Evolutionary conservation across 2,113 vertebrate genomes (phyloP).

Genomic region (Bos javanicus): DNA sequence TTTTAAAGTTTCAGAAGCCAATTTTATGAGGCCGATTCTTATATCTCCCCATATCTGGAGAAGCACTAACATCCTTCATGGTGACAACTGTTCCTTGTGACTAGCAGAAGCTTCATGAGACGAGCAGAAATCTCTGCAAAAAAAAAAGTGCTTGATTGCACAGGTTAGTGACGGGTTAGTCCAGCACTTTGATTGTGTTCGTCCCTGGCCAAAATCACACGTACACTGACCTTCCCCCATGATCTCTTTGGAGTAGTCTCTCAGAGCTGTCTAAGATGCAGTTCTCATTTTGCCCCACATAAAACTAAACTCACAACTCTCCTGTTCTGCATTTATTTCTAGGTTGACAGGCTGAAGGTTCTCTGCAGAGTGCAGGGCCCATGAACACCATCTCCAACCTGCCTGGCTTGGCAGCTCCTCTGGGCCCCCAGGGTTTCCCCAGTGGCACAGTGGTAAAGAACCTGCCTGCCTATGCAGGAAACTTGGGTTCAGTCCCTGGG

Average conservation of each 20-base stretch:
- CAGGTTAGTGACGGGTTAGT: no score
- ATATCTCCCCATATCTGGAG: not conserved
- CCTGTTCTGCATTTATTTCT: not conserved
- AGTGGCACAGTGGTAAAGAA: not conserved
- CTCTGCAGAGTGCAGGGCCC: not conserved
- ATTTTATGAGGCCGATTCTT: not conserved
- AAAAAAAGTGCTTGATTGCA: not conserved
- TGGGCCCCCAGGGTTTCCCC: not conserved
- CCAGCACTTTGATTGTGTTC: no score
- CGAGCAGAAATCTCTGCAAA: not conserved
- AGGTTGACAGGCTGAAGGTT: not conserved
- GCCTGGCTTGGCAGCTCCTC: not conserved
- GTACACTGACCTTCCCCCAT: not conserved
- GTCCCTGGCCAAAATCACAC: not conserved
- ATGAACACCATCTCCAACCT: no score
- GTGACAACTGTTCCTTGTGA: not conserved
- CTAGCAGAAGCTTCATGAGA: not conserved
- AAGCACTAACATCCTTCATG: not conserved
- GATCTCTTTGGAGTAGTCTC: not conserved
- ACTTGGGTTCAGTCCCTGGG: not conserved
- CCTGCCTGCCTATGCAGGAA: accelerated
- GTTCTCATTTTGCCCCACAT: not conserved
- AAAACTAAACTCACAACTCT: not conserved
- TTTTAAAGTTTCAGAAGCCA: not conserved
- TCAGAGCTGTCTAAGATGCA: not conserved